These are phyloP conservation scores for Tiliqua scincoides DNA, from an alignment of 2,113 vertebrate species.

Conservation along the genomic window DNA sequence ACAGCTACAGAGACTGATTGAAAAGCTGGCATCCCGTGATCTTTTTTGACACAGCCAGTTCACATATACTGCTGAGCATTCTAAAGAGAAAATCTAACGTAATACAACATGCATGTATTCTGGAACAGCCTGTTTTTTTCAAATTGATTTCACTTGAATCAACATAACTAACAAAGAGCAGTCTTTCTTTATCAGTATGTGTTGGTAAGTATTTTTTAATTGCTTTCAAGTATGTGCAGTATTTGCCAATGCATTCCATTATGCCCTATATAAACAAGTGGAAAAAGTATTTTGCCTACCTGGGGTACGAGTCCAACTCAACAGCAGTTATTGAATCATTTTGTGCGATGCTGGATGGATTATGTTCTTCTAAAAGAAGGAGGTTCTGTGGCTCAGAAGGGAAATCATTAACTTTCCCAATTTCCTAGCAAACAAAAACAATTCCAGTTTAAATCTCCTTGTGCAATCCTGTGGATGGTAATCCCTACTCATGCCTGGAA, in stretches of 20 bases:
- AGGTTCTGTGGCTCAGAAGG: slow-evolving; percentile 42
- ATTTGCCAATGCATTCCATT: background rate
- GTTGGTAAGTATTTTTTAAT: background rate
- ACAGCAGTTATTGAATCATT: slow-evolving; percentile 6
- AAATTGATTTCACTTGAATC: background rate
- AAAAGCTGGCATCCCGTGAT: background rate
- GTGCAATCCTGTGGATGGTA: slow-evolving; percentile 58
- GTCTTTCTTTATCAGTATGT: background rate
- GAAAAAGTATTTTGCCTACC: slow-evolving; percentile 70
- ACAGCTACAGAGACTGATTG: background rate
- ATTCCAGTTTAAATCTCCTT: slow-evolving; percentile 15
- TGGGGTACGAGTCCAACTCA: slow-evolving; percentile 50
- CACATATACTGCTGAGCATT: background rate
- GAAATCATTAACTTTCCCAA: slow-evolving; percentile 77
- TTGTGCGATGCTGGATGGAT: slow-evolving; percentile 1
- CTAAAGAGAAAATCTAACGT: background rate
- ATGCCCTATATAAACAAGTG: slow-evolving; percentile 17
- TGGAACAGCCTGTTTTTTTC: background rate
- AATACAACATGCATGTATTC: background rate
- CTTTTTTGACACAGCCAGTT: background rate
- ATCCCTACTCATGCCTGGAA: slow-evolving; percentile 51
- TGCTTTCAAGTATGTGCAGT: too few relatives aligned
- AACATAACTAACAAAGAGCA: background rate
- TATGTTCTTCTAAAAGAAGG: slow-evolving; percentile 50
- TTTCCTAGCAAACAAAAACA: slow-evolving; percentile 53